phyloP scores from a whole-genome alignment of 2,797 vertebrate genomes.

The Gallinago stenura region DNA sequence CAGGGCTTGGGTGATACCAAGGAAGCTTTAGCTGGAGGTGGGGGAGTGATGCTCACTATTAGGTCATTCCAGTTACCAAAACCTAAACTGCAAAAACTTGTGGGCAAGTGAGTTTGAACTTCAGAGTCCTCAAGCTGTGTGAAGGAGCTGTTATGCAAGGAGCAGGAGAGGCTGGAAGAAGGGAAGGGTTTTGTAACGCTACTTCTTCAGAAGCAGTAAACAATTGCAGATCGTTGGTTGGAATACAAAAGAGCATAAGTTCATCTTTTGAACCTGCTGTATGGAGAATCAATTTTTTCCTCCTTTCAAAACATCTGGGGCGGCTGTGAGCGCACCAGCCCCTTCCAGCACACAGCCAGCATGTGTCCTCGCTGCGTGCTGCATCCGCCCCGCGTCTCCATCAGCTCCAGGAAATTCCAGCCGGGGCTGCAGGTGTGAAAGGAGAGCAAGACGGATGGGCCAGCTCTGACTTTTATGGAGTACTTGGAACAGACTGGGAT shows the following conservation, averaged over 20 bases:
- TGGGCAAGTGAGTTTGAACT: fast-evolving
- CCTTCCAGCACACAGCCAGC: background rate
- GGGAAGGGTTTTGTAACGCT: background rate
- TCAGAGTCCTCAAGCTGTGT: fast-evolving
- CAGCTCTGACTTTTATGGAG: constrained; percentile 70
- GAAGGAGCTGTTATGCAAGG: background rate
- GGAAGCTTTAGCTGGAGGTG: background rate
- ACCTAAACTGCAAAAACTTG: background rate
- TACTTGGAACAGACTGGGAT: constrained; percentile 58
- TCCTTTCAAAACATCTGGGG: background rate
- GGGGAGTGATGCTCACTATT: background rate
- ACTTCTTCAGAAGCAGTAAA: background rate
- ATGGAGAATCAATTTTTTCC: background rate
- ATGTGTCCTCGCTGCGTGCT: background rate
- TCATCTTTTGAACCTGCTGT: constrained; percentile 7
- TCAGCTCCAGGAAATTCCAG: constrained; percentile 56
- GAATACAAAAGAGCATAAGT: background rate
- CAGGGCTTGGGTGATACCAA: background rate
- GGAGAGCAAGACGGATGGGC: constrained; percentile 67
- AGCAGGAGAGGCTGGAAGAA: background rate
- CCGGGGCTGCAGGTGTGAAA: constrained; percentile 71
- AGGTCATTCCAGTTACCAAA: fast-evolving
- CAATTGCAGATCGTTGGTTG: background rate
- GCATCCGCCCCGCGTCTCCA: background rate
- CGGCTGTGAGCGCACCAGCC: background rate